These are phyloP conservation scores for Larimichthys crocea DNA, from an alignment of 2,113 vertebrate genomes.

Conservation along the genomic window DNA sequence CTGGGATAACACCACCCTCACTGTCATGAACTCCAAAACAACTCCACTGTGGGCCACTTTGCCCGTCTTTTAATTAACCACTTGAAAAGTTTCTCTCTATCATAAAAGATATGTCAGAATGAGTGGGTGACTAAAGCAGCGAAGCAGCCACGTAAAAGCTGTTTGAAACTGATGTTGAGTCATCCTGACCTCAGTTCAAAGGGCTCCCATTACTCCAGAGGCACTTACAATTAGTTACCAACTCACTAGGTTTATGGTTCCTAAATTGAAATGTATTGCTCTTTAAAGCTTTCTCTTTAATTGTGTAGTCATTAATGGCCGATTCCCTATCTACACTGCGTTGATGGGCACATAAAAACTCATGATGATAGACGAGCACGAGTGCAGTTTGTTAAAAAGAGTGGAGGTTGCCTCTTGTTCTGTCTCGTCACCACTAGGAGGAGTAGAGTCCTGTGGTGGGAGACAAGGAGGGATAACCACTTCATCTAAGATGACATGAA, in stretches of 20 bases:
- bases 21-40: slow-evolving; percentile 61
- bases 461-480: background rate
- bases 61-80: slow-evolving; percentile 65
- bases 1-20: slow-evolving; percentile 49
- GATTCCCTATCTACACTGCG: slow-evolving; percentile 83
- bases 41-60: slow-evolving; percentile 35
- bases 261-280: slow-evolving; percentile 94
- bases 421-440: slow-evolving; percentile 64
- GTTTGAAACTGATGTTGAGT: slow-evolving; percentile 64
- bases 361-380: slow-evolving; percentile 85
- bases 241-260: slow-evolving; percentile 94
- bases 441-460: slow-evolving; percentile 59
- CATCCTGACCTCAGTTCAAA: slow-evolving; percentile 87
- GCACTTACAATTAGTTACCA: slow-evolving; percentile 96
- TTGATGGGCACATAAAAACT: slow-evolving; percentile 87
- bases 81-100: slow-evolving; percentile 55
- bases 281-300: slow-evolving; percentile 87
- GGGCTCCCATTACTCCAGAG: slow-evolving; percentile 93
- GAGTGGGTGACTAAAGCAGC: slow-evolving; percentile 40
- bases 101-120: slow-evolving; percentile 57
- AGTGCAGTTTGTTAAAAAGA: slow-evolving; percentile 56
- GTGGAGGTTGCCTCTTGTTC: slow-evolving; percentile 14
- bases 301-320: slow-evolving; percentile 91
- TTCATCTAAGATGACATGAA: slow-evolving; percentile 56
- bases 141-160: slow-evolving; percentile 58